Percentiles rank a stretch among this genome's conserved stretches.
Evolutionary conservation across 2,888 invertebrate species (phyloP).

Genomic region (Thyatira batis): DNA sequence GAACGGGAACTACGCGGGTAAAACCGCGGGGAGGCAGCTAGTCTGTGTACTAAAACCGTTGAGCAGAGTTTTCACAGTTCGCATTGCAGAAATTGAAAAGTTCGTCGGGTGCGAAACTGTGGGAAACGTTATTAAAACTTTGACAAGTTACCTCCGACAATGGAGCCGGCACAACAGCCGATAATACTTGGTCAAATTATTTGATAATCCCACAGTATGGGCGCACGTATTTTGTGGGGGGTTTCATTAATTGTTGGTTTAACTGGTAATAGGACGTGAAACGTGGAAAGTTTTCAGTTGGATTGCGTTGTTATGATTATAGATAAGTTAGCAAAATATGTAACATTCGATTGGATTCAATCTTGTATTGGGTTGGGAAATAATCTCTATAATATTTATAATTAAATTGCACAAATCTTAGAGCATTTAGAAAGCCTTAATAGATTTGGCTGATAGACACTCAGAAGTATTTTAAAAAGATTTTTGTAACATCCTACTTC

Average conservation of each 20-base stretch:
- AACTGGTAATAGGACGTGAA: not conserved
- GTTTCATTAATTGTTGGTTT: not conserved
- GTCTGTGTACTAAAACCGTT: slow-evolving; percentile 2
- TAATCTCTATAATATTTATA: no score
- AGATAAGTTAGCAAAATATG: no score
- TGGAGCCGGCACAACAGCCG: slow-evolving; percentile 4
- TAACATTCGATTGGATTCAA: no score
- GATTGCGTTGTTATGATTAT: not conserved
- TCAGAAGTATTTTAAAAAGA: no score
- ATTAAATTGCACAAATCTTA: no score
- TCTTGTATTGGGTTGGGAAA: no score
- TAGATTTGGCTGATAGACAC: no score
- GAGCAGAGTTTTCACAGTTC: slow-evolving; percentile 7
- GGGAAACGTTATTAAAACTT: slow-evolving; percentile 40
- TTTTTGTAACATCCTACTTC: no score
- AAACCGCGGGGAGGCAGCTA: no score
- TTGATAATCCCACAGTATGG: not conserved
- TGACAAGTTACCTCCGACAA: slow-evolving; percentile 5
- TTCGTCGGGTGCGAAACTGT: slow-evolving; percentile 22
- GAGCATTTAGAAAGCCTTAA: no score
- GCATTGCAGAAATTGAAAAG: slow-evolving; percentile 37
- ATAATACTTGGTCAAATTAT: not conserved
- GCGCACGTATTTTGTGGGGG: not conserved
- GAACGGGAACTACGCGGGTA: no score
- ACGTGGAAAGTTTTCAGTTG: not conserved